Base-by-base conservation (phyloP, 2,113 vertebrate genomes). In the Lycaon pictus region DNA sequence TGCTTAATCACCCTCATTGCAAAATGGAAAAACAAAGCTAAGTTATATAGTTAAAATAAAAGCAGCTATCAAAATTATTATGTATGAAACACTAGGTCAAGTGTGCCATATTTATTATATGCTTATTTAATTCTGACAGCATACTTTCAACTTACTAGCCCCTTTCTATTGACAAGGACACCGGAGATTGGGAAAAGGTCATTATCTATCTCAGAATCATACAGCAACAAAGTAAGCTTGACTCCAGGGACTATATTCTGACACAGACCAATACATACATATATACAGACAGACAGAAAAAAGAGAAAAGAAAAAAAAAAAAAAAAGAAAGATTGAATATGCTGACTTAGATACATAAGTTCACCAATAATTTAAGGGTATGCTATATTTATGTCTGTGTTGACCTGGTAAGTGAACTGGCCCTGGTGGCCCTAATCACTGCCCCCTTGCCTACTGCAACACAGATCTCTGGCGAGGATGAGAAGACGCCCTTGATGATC, bases 71-170 rank as follows among this genome's bases (percentile, higher is more conserved):
- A 72, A 4, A 56, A 48, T 77, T 77, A 7, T 74, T 63, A 77
- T 20, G 1, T 65, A 17, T 74, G n/a, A 90, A 89, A 87, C 20
- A n/a, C 29, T n/a, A 32, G 20, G 12, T 55, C 29, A 56, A 60
- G 16, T 53, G 16, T 5, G 25, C 12, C 43, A 72, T 25, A 72
- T 62, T 63, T 94, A 22, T 85, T 85, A 25, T 37, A n/a, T 65
- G 82, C 65, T 87, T 79, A 83, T 35, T 76, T 56, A 93, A 90
- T 82, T 95, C 67, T 93, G 17, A 93, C 25, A 90, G 16, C 48
- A 74, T 51, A 79, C 25, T 88, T 96, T 58, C 13, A 84, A 80
- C 3, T 82, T 81, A 69, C 16, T 69, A 35, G 12, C 3, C 11
- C 82, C 17, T 77, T 87, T 76, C 85, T 72, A 76, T 86, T 96